Evolutionary conservation across 1,140 invertebrate genomes (phyloP).

Genomic region (Drosophila pruinosa): DNA sequence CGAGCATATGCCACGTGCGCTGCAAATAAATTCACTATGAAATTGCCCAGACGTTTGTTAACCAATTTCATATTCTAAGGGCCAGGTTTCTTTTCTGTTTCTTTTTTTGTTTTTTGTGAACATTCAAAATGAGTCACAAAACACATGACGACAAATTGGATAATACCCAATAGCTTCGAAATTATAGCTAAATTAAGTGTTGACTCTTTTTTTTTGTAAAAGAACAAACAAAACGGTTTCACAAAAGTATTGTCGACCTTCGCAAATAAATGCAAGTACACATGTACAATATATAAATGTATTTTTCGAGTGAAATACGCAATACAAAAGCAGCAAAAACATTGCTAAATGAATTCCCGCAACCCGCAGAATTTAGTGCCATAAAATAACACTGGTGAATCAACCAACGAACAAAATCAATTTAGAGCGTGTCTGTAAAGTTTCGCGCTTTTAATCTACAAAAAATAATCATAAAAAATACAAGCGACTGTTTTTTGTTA

Average conservation of each 20-base stretch:
- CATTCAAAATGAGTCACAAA: constrained; percentile 28
- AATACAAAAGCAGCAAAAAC: constrained; percentile 39
- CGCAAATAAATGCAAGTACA: constrained; percentile 25
- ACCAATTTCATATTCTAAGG: constrained; percentile 34
- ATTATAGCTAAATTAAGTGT: constrained; percentile 47
- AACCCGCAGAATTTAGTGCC: not conserved
- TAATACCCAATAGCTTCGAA: constrained; percentile 19
- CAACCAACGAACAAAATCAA: constrained; percentile 60
- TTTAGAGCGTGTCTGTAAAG: constrained; percentile 54
- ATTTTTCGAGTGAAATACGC: constrained; percentile 61
- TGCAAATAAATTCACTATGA: constrained; percentile 12
- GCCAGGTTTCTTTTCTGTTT: not conserved
- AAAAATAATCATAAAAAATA: constrained; percentile 4
- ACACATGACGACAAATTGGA: constrained; percentile 1
- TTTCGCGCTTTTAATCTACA: constrained; percentile 2
- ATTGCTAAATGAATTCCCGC: constrained; percentile 59
- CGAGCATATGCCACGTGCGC: constrained; percentile 3
- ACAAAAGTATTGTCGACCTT: constrained; percentile 59
- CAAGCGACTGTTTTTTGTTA: not conserved
- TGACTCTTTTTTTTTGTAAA: constrained; percentile 44
- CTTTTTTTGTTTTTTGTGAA: not conserved
- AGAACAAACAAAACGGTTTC: constrained; percentile 62
- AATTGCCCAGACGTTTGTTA: constrained; percentile 10
- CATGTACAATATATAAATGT: not conserved
- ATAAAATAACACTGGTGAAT: constrained; percentile 39